Conservation (phyloP, 1,140 invertebrate species). For the Drosophila pandora region DNA sequence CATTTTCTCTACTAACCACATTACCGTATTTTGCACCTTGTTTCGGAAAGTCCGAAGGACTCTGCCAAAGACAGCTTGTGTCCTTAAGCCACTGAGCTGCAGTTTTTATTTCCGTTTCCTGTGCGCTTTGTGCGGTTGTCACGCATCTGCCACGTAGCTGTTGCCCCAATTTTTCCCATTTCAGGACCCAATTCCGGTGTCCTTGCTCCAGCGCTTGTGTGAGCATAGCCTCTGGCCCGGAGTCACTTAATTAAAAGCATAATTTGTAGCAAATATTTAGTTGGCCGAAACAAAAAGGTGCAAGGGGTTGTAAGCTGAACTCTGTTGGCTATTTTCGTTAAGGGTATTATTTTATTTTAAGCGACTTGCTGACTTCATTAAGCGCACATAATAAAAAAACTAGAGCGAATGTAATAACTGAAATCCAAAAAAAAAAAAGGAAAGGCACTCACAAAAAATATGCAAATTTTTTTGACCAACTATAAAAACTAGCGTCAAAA, state of each 20-base stretch:
- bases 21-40: slow-evolving; percentile 14
- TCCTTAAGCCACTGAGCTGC: slow-evolving; percentile 34
- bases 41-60: slow-evolving; percentile 23
- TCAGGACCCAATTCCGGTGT: slow-evolving; percentile 20
- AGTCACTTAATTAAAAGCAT: slow-evolving; percentile 79
- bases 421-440: slow-evolving; percentile 32
- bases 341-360: slow-evolving; percentile 40
- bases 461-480: slow-evolving; percentile 62
- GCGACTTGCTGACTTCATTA: slow-evolving; percentile 69
- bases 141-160: slow-evolving; percentile 50
- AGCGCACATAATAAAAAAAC: slow-evolving; percentile 53
- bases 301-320: slow-evolving; percentile 12
- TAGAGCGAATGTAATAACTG: slow-evolving; percentile 47
- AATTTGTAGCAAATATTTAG: slow-evolving; percentile 81
- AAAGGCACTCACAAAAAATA: slow-evolving; percentile 50
- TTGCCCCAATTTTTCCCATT: slow-evolving; percentile 4
- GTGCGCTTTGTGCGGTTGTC: slow-evolving; percentile 59
- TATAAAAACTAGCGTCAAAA: slow-evolving; percentile 78
- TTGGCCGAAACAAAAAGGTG: slow-evolving; percentile 57
- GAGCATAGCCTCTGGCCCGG: slow-evolving; percentile 25
- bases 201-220: slow-evolving; percentile 32
- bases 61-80: slow-evolving; percentile 23
- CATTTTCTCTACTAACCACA: background rate
- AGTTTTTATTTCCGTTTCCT: slow-evolving; percentile 61
- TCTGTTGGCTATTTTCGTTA: slow-evolving; percentile 29